These are phyloP conservation scores for Cephalopholis sonnerati DNA, from an alignment of 2,113 vertebrate genomes.

Conservation along the genomic window DNA sequence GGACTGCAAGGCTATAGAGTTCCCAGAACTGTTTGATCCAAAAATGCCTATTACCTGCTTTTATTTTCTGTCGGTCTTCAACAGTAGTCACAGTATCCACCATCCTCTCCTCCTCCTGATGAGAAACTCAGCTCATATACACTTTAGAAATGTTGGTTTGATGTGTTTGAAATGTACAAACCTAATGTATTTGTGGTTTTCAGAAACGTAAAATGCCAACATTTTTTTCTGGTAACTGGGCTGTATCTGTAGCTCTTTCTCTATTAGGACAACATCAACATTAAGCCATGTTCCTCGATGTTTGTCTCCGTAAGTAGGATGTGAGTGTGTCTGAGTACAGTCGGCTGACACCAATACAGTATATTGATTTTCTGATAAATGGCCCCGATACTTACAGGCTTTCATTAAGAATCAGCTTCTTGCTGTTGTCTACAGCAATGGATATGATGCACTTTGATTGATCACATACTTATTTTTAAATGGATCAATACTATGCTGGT, in stretches of 20 bases:
- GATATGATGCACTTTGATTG: slow-evolving; percentile 33
- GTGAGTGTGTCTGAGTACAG: not conserved
- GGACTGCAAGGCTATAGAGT: no score
- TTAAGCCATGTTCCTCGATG: not conserved
- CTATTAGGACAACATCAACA: not conserved
- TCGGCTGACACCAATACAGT: slow-evolving; percentile 16
- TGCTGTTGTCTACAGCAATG: slow-evolving; percentile 23
- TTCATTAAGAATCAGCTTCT: slow-evolving; percentile 41
- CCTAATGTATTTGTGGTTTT: no score
- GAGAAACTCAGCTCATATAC: no score
- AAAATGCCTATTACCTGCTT: no score
- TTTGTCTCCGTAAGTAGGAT: not conserved
- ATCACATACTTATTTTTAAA: slow-evolving; percentile 36
- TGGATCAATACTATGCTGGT: slow-evolving; percentile 20
- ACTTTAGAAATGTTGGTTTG: no score
- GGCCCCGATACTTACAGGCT: slow-evolving; percentile 1
- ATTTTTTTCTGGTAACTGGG: no score
- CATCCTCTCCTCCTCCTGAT: no score
- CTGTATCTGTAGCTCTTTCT: not conserved
- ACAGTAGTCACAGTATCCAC: no score
- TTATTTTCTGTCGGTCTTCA: no score
- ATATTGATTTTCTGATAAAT: slow-evolving; percentile 58
- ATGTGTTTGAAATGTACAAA: no score
- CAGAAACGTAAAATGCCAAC: no score
- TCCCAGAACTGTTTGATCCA: no score